Evolutionary conservation across 2,888 invertebrate species (phyloP).

Genomic region (Papilio protenor): DNA sequence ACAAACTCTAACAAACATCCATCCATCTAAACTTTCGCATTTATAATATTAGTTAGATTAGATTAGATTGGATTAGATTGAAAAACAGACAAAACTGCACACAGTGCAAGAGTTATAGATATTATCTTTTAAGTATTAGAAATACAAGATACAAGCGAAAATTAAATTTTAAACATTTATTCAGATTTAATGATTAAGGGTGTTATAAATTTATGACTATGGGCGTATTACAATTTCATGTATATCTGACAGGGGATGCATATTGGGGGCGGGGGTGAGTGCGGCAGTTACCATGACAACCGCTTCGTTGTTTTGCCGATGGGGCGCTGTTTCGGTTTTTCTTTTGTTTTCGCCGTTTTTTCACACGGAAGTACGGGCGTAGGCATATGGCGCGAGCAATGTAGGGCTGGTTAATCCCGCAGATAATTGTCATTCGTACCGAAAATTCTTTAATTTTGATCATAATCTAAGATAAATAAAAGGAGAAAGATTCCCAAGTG

Average conservation of each 20-base stretch:
- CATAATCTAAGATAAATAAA: neutral
- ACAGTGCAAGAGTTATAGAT: too few species aligned
- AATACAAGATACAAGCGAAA: neutral
- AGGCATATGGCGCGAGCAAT: constrained; percentile 56
- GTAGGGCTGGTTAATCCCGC: constrained; percentile 40
- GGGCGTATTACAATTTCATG: neutral
- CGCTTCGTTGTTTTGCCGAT: constrained; percentile 80
- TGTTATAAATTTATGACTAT: neutral
- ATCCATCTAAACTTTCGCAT: too few species aligned
- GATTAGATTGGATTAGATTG: too few species aligned
- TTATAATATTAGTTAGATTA: too few species aligned
- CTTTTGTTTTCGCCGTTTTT: constrained; percentile 63
- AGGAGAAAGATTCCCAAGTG: neutral
- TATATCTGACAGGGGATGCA: constrained; percentile 41
- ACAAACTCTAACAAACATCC: too few species aligned
- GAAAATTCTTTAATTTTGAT: neutral
- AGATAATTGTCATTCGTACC: neutral
- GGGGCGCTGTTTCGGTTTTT: constrained; percentile 65
- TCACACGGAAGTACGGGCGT: constrained; percentile 65
- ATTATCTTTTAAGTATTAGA: neutral
- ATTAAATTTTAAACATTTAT: neutral
- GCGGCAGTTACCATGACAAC: constrained; percentile 75
- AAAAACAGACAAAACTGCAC: too few species aligned
- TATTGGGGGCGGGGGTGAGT: constrained; percentile 66
- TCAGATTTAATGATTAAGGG: neutral